Evolutionary conservation across 2,113 vertebrate species (phyloP), one percentile per base, ranked within the genome.

Genomic region (Candoia aspera): DNA sequence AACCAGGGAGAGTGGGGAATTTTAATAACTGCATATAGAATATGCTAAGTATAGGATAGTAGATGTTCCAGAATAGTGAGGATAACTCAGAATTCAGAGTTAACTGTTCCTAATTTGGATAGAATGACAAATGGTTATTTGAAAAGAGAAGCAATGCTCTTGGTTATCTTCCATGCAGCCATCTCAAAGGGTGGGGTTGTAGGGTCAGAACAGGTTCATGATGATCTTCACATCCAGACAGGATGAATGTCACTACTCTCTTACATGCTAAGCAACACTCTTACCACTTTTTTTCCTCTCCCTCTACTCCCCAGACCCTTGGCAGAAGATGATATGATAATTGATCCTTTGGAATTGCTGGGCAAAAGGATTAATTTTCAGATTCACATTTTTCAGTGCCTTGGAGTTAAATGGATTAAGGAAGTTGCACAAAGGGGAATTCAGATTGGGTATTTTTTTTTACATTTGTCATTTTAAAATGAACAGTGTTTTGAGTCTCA

Each of bases 371-470:
- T 98, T 84, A 98, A 98, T 94, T 98, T 99, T 96, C 98, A 98
- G 95, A 97, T 99, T 94, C 96, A 97, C 86, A 92, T 98, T 91
- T 96, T 97, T 73, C 97, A 95, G 92, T 98, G 98, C 91, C 98
- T 98, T 86, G 98, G 98, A 0, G 94, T 98, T 84, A 97, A 97
- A 90, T 99, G 98, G 98, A 96, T 99, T 21, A 98, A 97, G 95
- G 98, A 98, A 90, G 95, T 95, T 21, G 95, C 93, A 1, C 96
- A 95, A 58, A 95, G 98, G 93, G 98, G 98, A 3, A 94, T 98
- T 79, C 98, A 99, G 93, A 97, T 98, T 26, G 97, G 98, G 98
- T 98, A 92, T 0, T 49, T 2, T 37, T 37, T 21, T 54, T 57
- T 17, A 0, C 4, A 3, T 15, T 1, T 79, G 68, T 79, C 8